Conservation (phyloP, 2,888 invertebrate species). For the Rhimphoctona megacephalus region DNA sequence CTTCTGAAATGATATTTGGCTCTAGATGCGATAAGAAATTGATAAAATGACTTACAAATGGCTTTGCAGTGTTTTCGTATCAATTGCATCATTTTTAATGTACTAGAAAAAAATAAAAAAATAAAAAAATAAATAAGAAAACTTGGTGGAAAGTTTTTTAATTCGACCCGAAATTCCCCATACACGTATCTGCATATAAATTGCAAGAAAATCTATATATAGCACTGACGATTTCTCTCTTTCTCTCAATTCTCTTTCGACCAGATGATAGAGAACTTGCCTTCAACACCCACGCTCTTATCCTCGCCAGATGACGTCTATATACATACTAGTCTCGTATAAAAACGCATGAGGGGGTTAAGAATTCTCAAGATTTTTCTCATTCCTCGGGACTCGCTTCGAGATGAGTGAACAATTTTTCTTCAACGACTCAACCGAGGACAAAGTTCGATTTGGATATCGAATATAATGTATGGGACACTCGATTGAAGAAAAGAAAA, state of each 20-base stretch:
- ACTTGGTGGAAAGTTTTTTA: not conserved
- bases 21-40: not conserved
- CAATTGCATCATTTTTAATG: no score
- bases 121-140: not conserved
- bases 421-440: constrained; percentile 15
- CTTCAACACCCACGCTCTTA: constrained; percentile 1
- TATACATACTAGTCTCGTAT: not conserved
- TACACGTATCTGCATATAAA: constrained; percentile 17
- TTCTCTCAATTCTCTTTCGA: constrained; percentile 7
- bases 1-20: not conserved
- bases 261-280: constrained; percentile 32
- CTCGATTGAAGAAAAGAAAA: not conserved
- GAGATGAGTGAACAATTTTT: constrained; percentile 23
- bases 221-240: constrained; percentile 7
- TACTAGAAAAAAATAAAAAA: not conserved
- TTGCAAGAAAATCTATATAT: constrained; percentile 8
- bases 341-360: not conserved
- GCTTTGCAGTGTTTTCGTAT: no score
- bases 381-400: not conserved
- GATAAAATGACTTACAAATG: not conserved
- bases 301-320: constrained; percentile 9
- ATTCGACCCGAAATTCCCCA: not conserved
- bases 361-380: constrained; percentile 34
- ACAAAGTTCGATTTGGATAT: constrained; percentile 19
- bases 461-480: constrained; percentile 7